These are phyloP conservation scores for Dolichallabes microphthalmus DNA, from an alignment of 2,113 vertebrate genomes.

Conservation along the genomic window DNA sequence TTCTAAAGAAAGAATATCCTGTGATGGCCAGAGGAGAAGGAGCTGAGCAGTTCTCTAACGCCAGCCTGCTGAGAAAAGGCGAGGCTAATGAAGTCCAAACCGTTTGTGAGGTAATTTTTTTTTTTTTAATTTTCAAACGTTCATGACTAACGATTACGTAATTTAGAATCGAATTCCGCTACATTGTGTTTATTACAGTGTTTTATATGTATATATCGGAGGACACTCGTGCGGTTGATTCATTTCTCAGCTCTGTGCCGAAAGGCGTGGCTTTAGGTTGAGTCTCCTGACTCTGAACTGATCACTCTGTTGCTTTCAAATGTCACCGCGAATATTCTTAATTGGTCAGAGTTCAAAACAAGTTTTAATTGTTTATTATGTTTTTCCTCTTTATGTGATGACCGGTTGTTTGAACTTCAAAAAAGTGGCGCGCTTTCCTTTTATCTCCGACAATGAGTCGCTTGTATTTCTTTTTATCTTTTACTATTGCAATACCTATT, in stretches of 20 bases:
- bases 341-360: neutral
- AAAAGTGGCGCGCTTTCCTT: constrained; percentile 3
- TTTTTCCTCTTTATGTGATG: neutral
- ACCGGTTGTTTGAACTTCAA: neutral
- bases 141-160: neutral
- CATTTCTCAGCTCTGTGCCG: neutral
- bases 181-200: neutral
- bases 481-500: neutral
- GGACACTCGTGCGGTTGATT: neutral
- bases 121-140: neutral
- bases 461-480: neutral
- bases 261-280: neutral
- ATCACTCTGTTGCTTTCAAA: neutral
- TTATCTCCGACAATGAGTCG: neutral
- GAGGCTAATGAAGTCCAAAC: constrained; percentile 48
- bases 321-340: neutral
- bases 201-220: too few relatives aligned
- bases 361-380: neutral
- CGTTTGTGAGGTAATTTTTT: constrained; percentile 57
- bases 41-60: constrained; percentile 68
- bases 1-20: neutral
- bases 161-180: neutral
- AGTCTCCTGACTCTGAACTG: neutral
- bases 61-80: constrained; percentile 67
- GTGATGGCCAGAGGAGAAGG: constrained; percentile 75